phyloP scores from a whole-genome alignment of 2,888 invertebrate genomes.

The Lasioglossum calceatum region DNA sequence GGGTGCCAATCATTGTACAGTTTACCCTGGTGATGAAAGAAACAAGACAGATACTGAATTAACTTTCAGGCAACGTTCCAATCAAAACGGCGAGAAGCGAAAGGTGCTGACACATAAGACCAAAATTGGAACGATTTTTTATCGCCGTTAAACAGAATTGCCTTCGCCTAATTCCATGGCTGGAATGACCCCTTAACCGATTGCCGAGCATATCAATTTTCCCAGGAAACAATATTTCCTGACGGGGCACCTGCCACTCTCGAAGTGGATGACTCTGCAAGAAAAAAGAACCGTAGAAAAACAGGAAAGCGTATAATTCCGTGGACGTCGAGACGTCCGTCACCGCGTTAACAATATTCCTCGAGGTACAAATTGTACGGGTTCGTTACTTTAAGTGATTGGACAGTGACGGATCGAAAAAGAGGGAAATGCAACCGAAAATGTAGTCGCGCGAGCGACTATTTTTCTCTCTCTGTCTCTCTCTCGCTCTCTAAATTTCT shows the following conservation, averaged over 20 bases:
- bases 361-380: background rate
- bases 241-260: background rate
- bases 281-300: background rate
- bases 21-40: background rate
- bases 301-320: background rate
- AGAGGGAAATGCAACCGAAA: constrained; percentile 20
- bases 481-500: background rate
- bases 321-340: background rate
- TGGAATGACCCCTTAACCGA: background rate
- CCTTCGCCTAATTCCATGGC: background rate
- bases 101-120: background rate
- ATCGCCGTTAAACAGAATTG: background rate
- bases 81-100: background rate
- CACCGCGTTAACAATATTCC: constrained; percentile 6
- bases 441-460: constrained; percentile 9
- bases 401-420: constrained; percentile 45
- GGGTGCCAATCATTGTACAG: too few relatives aligned
- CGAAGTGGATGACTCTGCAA: constrained; percentile 25
- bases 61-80: background rate
- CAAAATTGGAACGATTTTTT: background rate
- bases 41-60: background rate
- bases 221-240: constrained; percentile 28
- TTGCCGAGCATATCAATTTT: background rate
- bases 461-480: background rate
- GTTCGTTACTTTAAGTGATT: constrained; percentile 22